Evolutionary conservation across 2,888 invertebrate genomes (phyloP).

Genomic region (Sericinus montela): DNA sequence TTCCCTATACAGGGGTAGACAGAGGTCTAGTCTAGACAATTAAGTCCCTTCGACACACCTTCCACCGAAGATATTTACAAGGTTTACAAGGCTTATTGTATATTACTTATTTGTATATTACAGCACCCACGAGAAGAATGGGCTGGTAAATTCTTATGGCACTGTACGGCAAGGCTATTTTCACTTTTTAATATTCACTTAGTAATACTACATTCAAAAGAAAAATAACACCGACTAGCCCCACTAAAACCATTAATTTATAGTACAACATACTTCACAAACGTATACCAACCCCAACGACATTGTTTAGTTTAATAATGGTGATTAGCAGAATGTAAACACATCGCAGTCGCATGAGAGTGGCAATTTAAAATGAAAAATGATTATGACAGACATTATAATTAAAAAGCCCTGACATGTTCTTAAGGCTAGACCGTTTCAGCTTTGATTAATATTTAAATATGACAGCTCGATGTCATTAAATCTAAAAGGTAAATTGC

Average conservation of each 20-base stretch:
- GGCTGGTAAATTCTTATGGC: no score
- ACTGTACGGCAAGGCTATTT: no score
- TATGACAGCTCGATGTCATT: slow-evolving; percentile 56
- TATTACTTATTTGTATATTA: no score
- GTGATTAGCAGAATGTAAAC: slow-evolving; percentile 65
- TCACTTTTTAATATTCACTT: no score
- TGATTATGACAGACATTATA: slow-evolving; percentile 68
- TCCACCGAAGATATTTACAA: no score
- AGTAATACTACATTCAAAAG: no score
- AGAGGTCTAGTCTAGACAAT: no score
- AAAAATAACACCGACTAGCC: no score
- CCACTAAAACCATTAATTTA: neutral
- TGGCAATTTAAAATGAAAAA: slow-evolving; percentile 76
- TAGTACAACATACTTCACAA: slow-evolving; percentile 23
- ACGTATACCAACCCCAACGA: slow-evolving; percentile 27
- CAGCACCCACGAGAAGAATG: no score
- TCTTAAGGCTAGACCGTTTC: slow-evolving; percentile 46
- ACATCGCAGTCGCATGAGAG: slow-evolving; percentile 48
- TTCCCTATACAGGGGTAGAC: no score
- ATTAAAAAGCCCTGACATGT: slow-evolving; percentile 70
- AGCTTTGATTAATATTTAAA: slow-evolving; percentile 71
- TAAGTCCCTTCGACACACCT: no score
- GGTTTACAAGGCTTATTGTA: no score
- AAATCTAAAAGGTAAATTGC: slow-evolving; percentile 41
- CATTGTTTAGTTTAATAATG: slow-evolving; percentile 53